Evolutionary conservation across 2,797 vertebrate genomes (phyloP).

Genomic region (Tragelaphus oryx): DNA sequence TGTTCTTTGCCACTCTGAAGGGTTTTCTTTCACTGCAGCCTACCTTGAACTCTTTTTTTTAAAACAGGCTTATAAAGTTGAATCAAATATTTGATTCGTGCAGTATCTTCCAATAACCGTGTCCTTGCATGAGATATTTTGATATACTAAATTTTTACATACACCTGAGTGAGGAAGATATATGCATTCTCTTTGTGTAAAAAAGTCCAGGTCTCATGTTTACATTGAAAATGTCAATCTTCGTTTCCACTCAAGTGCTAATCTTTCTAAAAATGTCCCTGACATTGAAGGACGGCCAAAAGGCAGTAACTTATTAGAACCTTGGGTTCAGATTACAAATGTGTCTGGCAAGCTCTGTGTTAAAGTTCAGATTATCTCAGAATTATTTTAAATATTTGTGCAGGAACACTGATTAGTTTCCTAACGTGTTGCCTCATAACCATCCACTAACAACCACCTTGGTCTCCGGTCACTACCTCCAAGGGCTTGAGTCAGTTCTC

Average conservation of each 20-base stretch:
- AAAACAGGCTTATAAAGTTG: neutral
- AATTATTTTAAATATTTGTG: constrained; percentile 74
- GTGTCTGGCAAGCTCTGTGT: constrained; percentile 44
- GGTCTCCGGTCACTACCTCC: constrained; percentile 4
- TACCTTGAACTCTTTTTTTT: constrained; percentile 35
- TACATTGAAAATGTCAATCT: constrained; percentile 48
- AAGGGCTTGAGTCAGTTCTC: neutral
- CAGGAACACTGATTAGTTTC: constrained; percentile 56
- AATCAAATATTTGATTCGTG: neutral
- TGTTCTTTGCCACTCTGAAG: neutral
- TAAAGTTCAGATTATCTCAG: constrained; percentile 65
- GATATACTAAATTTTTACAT: neutral
- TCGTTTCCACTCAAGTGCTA: constrained; percentile 57
- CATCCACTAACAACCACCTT: constrained; percentile 36
- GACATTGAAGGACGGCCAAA: constrained; percentile 60
- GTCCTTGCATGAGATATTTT: neutral
- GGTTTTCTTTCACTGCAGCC: neutral
- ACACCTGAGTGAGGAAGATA: neutral
- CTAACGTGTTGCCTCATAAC: constrained; percentile 31
- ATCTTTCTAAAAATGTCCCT: constrained; percentile 67
- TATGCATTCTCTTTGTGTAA: neutral
- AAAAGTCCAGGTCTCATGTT: neutral
- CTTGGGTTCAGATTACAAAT: constrained; percentile 58
- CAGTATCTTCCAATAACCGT: neutral
- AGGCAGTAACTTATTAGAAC: constrained; percentile 59